Base-by-base conservation (phyloP, 2,113 vertebrate species). In the Sterrhoptilus dennistouni region DNA sequence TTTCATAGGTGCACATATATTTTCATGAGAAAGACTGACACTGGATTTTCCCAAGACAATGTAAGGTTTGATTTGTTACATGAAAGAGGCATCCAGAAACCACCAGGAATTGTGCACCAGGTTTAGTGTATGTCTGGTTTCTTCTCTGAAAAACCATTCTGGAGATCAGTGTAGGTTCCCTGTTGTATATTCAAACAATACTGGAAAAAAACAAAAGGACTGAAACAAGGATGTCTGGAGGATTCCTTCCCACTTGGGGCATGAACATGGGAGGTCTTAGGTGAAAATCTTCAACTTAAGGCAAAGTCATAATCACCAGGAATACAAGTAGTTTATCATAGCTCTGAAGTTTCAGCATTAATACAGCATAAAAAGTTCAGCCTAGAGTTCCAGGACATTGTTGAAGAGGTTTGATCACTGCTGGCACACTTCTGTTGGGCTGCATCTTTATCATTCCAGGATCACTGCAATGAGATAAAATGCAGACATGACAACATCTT, bases 81-180 rank as follows among this genome's bases (percentile, higher is more conserved):
- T 93, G 68, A 68, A 75, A 40, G 12, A 70, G 47, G 54, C 57
- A 71, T 94, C 88, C 82, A 52, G 83, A 94, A 96, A 91, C 82
- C 71, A 95, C 57, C 61, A 91, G 63, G 79, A 95, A 90, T 53
- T 69, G 52, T 89, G 54, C 78, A n/a, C n/a, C n/a, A 94, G 56
- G 36, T 77, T 79, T 75, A 68, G 83, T 70, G 2, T 29, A 7
- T 0, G 0, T 69, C 17, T 1, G 2, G 5, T 71, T 83, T 70
- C 47, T 84, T 44, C 33, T 52, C 22, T 14, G 57, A 25, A 82
- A 86, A 36, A 12, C 0, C 2, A 0, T 74, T 68, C 8, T 24
- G n/a, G 35, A 64, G 11, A 18, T 65, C 8, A 18, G 22, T 12
- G 15, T 44, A 40, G 47, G 5, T 36, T 53, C 84, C 11, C 31